Evolutionary conservation across 1,140 invertebrate genomes (phyloP).

Genomic region (Cotesia glomerata): DNA sequence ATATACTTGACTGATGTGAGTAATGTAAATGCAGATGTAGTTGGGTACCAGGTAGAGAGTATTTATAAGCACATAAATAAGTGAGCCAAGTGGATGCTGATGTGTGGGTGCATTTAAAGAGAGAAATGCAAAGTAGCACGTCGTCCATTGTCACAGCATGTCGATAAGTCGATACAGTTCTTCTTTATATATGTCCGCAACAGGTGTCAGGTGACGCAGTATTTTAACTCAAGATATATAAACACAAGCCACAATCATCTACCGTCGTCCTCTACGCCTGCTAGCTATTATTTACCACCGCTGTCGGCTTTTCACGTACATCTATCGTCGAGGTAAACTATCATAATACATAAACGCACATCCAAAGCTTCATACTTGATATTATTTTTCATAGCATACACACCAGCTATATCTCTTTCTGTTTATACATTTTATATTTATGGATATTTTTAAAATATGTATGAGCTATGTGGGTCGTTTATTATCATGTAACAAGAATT

Average conservation of each 20-base stretch:
- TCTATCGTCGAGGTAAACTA: neutral
- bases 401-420: neutral
- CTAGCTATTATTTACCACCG: neutral
- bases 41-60: neutral
- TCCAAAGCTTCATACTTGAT: neutral
- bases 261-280: neutral
- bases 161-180: constrained; percentile 35
- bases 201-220: constrained; percentile 32
- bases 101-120: neutral
- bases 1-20: too few relatives aligned
- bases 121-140: constrained; percentile 28
- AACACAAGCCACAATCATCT: neutral
- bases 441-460: neutral
- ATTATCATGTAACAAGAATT: constrained; percentile 16
- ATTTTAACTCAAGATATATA: constrained; percentile 33
- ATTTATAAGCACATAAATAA: neutral
- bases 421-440: neutral
- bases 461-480: constrained; percentile 6
- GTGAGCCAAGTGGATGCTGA: neutral
- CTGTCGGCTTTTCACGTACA: constrained; percentile 11
- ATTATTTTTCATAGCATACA: neutral
- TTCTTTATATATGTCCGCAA: constrained; percentile 25
- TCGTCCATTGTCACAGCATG: constrained; percentile 25
- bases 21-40: too few relatives aligned
- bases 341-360: constrained; percentile 2